A percentile compares a stretch with the other conserved stretches of the same genome.
phyloP scores from a whole-genome alignment of 2,113 vertebrate species.

The Bucco capensis region DNA sequence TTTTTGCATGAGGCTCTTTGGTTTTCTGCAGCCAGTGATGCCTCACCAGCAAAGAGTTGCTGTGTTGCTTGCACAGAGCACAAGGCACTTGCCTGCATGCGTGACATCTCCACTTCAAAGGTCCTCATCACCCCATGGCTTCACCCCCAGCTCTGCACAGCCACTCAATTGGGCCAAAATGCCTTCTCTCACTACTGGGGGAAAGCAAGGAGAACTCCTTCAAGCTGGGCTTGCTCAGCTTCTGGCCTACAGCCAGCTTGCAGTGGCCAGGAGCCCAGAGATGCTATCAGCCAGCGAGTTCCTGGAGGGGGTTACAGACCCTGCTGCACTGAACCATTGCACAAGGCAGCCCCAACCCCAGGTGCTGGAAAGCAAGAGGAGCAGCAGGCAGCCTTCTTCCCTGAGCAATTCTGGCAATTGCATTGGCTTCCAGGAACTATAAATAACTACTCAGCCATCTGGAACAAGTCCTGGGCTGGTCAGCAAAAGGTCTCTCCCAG shows the following conservation, averaged over 20 bases:
- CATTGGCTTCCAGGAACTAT: neutral
- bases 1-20: neutral
- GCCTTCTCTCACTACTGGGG: neutral
- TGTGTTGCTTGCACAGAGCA: neutral
- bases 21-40: neutral
- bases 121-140: fast-evolving
- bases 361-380: neutral
- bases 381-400: neutral
- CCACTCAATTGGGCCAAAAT: neutral
- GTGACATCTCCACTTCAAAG: neutral
- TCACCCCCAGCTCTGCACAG: neutral
- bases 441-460: neutral
- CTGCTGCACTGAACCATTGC: neutral
- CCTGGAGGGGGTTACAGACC: neutral
- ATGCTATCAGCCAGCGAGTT: fast-evolving
- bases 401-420: neutral
- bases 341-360: neutral
- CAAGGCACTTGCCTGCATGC: no score
- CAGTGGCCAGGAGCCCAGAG: neutral
- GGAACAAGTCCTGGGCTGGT: neutral
- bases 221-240: neutral
- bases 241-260: fast-evolving
- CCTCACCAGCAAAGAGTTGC: neutral
- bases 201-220: neutral
- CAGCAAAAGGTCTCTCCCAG: neutral